Conservation (phyloP, 2,113 vertebrate genomes). For the Thinocorus orbignyianus region DNA sequence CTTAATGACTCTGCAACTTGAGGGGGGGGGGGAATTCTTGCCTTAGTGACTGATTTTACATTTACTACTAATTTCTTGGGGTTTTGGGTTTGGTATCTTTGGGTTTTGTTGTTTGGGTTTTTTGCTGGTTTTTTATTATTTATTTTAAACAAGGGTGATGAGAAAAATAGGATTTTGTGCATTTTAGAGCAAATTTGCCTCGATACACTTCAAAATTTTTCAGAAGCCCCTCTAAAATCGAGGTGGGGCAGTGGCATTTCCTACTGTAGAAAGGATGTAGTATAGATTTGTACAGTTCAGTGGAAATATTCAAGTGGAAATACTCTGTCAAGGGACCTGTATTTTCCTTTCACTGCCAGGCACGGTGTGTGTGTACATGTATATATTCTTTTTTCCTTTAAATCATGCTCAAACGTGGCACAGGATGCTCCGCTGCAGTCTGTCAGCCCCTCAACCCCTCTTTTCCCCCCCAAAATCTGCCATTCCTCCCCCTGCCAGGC, state of each 20-base stretch:
- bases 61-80: neutral
- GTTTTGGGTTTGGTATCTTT: neutral
- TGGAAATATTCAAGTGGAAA: neutral
- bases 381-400: neutral
- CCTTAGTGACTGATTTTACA: neutral
- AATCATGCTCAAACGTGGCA: neutral
- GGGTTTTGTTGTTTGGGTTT: too few relatives aligned
- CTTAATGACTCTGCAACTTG: conserved; percentile 80
- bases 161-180: neutral
- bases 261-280: too few relatives aligned
- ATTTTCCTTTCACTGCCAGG: neutral
- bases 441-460: neutral
- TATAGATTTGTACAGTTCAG: neutral
- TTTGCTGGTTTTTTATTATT: too few relatives aligned
- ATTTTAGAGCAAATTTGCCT: neutral
- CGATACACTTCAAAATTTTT: neutral
- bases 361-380: neutral
- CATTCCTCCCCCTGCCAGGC: accelerated
- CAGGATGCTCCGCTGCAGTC: accelerated
- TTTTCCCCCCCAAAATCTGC: accelerated
- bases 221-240: neutral
- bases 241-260: neutral
- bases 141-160: neutral
- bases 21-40: conserved; percentile 32
- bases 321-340: neutral